Percentiles rank a stretch among this genome's conserved stretches.
These are phyloP conservation scores for Andricus quercusramuli DNA, from an alignment of 2,888 invertebrate species.

Conservation along the genomic window DNA sequence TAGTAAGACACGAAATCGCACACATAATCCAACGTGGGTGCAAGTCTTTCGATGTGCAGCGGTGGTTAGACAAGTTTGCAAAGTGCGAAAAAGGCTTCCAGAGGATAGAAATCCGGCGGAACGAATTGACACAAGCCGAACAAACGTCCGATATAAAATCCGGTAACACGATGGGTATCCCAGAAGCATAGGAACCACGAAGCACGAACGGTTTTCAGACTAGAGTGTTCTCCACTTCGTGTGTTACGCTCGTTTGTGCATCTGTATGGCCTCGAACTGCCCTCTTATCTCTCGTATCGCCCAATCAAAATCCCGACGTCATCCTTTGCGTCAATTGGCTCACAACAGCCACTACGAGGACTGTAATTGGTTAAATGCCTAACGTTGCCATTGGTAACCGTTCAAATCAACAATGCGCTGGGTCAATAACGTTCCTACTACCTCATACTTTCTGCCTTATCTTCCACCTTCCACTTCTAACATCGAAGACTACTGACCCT, in stretches of 20 bases:
- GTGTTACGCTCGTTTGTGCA: constrained; percentile 72
- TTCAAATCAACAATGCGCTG: constrained; percentile 75
- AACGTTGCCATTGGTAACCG: constrained; percentile 76
- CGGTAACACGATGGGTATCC: constrained; percentile 45
- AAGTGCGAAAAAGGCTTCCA: constrained; percentile 42
- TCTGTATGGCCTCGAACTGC: constrained; percentile 72
- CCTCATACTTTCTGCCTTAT: constrained; percentile 46
- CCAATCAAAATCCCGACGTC: constrained; percentile 76
- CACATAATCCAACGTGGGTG: constrained; percentile 24
- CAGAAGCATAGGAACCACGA: constrained; percentile 22
- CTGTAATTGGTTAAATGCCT: constrained; percentile 72
- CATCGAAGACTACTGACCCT: constrained; percentile 41
- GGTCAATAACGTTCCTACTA: constrained; percentile 73
- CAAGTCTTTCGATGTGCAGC: constrained; percentile 1
- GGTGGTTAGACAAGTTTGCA: neutral
- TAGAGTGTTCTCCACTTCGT: constrained; percentile 66
- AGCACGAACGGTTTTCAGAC: constrained; percentile 39
- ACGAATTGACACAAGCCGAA: neutral
- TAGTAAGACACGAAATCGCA: neutral
- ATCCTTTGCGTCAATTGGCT: constrained; percentile 69
- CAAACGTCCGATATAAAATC: constrained; percentile 42
- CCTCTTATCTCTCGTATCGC: constrained; percentile 76
- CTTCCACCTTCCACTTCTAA: constrained; percentile 41
- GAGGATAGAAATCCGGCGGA: constrained; percentile 28
- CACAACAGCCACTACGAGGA: constrained; percentile 71